Base-by-base conservation (phyloP, 2,888 invertebrate species). In the Sarcophaga variegata region DNA sequence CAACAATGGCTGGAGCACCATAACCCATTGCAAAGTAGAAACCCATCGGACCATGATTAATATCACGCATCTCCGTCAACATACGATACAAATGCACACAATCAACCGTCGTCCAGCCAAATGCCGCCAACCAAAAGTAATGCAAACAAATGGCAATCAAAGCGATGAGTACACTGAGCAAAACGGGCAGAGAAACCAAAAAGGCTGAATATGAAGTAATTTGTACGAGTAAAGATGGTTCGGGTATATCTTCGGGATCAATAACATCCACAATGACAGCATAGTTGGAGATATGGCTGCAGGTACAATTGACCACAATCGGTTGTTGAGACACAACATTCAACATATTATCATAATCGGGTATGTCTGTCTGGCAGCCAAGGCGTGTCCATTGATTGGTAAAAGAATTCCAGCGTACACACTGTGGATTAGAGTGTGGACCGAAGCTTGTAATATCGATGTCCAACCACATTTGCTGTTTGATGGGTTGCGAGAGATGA, bases 21-120 rank as follows among this genome's bases (percentile, higher is more conserved):
- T 98, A 99, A 20, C 98, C 99, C 91, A 97, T 95, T 20, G 97
- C 97, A 90, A 98, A 97, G 92, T 98, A 99, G 92, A 98, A 98
- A 84, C 96, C 95, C 96, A 99, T 97, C 59, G 97, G 97, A 5
- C 98, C 99, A 93, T 98, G 98, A 94, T 99, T 99, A 71, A 99
- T 98, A 93, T 99, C 98, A 4, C 99, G 95, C 95, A 99, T 97
- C 94, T 99, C 99, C 3, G 98, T 98, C 89, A 99, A 94, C 96
- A 99, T 97, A 69, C 99, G 95, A 91, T 99, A 97, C 82, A 99
- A 94, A 94, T 99, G 99, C 89, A 98, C 95, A 49, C 98, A 97
- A 93, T 98, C 98, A 78, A 98, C 97, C 89, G 98, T 95, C 90
- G 97, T 95, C 99, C 99, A 99, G 25, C 96, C 96, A 91, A 98